A percentile compares a stretch with the other conserved stretches of the same genome.
phyloP scores from a whole-genome alignment of 2,113 vertebrate genomes.

The Gavia stellata region DNA sequence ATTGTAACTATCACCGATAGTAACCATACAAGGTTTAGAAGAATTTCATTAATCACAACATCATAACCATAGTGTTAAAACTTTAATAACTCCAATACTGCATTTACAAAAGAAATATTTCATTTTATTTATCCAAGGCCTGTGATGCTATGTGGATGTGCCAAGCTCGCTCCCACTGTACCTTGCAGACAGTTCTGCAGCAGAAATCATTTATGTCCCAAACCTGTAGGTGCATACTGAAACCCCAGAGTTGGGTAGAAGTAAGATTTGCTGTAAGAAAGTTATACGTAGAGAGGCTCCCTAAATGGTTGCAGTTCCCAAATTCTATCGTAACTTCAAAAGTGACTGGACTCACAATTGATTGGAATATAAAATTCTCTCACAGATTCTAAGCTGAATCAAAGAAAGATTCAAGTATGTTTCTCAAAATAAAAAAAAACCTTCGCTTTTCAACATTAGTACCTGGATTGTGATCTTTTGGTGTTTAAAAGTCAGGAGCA shows the following conservation, averaged over 20 bases:
- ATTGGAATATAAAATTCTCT: background rate
- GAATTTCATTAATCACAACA: background rate
- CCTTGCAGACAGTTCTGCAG: background rate
- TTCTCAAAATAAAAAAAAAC: background rate
- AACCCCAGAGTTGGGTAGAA: background rate
- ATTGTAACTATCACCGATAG: background rate
- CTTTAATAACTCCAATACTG: background rate
- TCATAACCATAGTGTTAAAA: background rate
- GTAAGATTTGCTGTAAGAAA: background rate
- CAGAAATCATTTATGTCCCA: background rate
- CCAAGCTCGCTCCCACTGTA: background rate
- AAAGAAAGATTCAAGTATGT: background rate
- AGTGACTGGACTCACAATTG: background rate
- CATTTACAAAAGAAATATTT: background rate
- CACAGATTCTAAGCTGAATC: background rate
- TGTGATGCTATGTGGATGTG: background rate
- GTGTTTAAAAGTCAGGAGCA: background rate
- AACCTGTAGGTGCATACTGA: background rate
- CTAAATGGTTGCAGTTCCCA: background rate
- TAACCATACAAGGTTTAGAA: background rate
- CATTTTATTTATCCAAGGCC: background rate
- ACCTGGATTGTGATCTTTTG: background rate
- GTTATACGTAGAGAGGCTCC: background rate
- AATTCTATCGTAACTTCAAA: background rate
- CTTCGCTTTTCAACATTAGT: background rate